Evolutionary conservation across 1,140 invertebrate genomes (phyloP), one percentile per base, ranked within the genome.

Genomic region (Drosophila bipectinata): DNA sequence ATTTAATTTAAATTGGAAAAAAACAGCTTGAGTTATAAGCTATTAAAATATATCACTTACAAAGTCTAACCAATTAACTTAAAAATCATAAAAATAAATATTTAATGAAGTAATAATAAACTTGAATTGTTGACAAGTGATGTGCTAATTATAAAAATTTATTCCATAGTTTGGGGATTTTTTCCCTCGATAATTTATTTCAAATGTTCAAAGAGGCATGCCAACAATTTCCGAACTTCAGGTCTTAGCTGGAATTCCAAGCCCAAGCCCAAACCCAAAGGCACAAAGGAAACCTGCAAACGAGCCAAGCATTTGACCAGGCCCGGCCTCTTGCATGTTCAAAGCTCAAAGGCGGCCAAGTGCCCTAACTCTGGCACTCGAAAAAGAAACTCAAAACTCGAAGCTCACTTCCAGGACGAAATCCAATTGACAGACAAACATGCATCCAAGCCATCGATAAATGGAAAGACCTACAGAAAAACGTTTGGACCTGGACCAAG

Each of bases 381-480:
- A 49, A 63, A 72, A 52, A 57, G 45, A 41, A 63, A 52, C 41
- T 62, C 58, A 56, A 39, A 73, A 60, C 71, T 67, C 61, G 74
- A 53, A 69, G 66, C 66, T 68, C 66, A 69, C 66, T 69, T 39
- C 51, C 47, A 60, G 72, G 55, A 53, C 54, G 61, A 76, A 76
- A 76, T 76, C 72, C 72, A 76, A 76, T 76, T 76, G 72, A 76
- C 72, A 74, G 60, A 76, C 71, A 74, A 75, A 75, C 72, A 74
- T 75, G 72, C 61, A 67, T 45, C 47, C 63, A 48, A 55, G 34
- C 32, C 54, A 74, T 45, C 72, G 72, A 76, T 74, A 76, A 74
- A 76, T 67, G 72, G 51, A 74, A 75, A 37, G 26, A 45, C 54
- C 71, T 54, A 67, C 61, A 54, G 56, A 66, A 71, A 74, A 76